phyloP scores from a whole-genome alignment of 1,140 invertebrate species.

The Drosophila truncata region DNA sequence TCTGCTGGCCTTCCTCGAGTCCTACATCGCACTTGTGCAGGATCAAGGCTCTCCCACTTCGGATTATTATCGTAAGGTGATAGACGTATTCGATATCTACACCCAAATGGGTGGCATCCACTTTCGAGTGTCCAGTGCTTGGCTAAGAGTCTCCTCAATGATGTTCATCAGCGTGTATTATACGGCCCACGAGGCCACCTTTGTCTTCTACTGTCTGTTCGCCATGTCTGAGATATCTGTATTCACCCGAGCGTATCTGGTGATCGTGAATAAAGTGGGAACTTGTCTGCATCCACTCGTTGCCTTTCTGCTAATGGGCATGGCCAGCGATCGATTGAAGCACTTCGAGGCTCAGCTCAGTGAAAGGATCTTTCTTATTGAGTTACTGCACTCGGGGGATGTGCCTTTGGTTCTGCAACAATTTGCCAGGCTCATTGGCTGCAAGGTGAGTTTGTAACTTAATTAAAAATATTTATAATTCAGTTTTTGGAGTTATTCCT shows the following conservation, averaged over 20 bases:
- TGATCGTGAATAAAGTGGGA: constrained; percentile 20
- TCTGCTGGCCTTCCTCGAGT: constrained; percentile 3
- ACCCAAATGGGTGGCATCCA: constrained; percentile 1
- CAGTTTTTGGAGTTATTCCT: not conserved
- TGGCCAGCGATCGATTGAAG: constrained; percentile 31
- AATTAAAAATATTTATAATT: not conserved
- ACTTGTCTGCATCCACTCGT: constrained; percentile 19
- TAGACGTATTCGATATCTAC: constrained; percentile 12
- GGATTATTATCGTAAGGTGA: not conserved
- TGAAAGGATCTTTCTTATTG: constrained; percentile 16
- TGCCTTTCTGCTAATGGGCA: constrained; percentile 11
- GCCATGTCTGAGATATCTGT: not conserved
- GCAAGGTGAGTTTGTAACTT: constrained; percentile 21
- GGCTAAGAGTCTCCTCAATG: constrained; percentile 23
- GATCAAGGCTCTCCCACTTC: not conserved
- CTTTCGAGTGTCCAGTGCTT: constrained; percentile 7
- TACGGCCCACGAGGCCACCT: constrained; percentile 16
- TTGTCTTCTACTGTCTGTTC: constrained; percentile 25
- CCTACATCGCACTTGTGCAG: not conserved
- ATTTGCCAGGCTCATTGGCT: constrained; percentile 10
- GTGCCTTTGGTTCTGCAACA: not conserved
- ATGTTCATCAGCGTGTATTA: constrained; percentile 26
- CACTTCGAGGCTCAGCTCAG: constrained; percentile 7
- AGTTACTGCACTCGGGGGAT: not conserved
- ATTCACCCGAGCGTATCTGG: not conserved